Percentiles rank a stretch among this genome's conserved stretches.
Evolutionary conservation across 2,888 invertebrate species (phyloP).

Genomic region (Tachina fera): DNA sequence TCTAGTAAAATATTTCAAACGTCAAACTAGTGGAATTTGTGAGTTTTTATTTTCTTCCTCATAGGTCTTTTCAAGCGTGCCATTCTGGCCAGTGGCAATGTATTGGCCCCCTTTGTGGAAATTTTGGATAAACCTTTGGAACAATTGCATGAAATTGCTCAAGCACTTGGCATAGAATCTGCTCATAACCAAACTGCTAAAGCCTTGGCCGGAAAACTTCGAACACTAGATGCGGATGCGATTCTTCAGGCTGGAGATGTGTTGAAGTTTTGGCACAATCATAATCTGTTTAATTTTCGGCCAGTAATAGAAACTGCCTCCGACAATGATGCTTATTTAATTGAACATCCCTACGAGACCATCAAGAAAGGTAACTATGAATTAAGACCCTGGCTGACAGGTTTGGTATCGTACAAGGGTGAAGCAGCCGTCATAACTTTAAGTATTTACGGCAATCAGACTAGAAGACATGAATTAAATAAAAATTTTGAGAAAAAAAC

Average conservation of each 20-base stretch:
- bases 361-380: slow-evolving; percentile 79
- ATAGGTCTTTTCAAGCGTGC: slow-evolving; percentile 82
- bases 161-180: slow-evolving; percentile 78
- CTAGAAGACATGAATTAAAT: slow-evolving; percentile 73
- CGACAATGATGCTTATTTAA: slow-evolving; percentile 82
- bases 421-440: slow-evolving; percentile 83
- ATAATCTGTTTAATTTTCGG: slow-evolving; percentile 81
- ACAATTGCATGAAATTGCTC: slow-evolving; percentile 79
- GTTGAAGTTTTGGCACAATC: slow-evolving; percentile 82
- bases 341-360: slow-evolving; percentile 80
- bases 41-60: background rate
- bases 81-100: slow-evolving; percentile 83
- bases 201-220: slow-evolving; percentile 81
- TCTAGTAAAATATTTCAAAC: too few species aligned
- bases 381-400: slow-evolving; percentile 83
- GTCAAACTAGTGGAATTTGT: too few species aligned
- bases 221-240: slow-evolving; percentile 78
- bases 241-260: slow-evolving; percentile 80
- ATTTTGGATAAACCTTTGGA: slow-evolving; percentile 73
- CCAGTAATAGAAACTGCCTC: slow-evolving; percentile 81
- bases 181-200: slow-evolving; percentile 72
- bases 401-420: slow-evolving; percentile 80
- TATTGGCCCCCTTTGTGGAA: slow-evolving; percentile 76
- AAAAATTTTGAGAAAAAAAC: slow-evolving; percentile 73
- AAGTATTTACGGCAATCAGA: slow-evolving; percentile 68